Evolutionary conservation across 2,113 vertebrate species (phyloP).

Genomic region (Halichoeres trimaculatus): DNA sequence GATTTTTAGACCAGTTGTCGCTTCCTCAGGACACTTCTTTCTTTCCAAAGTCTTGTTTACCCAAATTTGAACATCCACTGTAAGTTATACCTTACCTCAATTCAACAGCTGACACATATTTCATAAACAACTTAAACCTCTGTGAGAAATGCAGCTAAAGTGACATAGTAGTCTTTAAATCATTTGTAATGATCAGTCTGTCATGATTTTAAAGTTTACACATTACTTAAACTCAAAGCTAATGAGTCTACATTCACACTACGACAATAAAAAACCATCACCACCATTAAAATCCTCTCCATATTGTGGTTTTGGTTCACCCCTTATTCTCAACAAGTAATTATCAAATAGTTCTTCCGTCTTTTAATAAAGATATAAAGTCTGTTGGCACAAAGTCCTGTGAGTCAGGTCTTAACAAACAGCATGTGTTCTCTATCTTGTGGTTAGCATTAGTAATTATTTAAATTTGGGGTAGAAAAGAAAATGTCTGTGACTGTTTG

Average conservation of each 20-base stretch:
- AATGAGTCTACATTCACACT: slow-evolving; percentile 15
- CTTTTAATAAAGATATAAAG: slow-evolving; percentile 43
- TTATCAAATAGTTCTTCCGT: slow-evolving; percentile 34
- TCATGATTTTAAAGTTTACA: slow-evolving; percentile 28
- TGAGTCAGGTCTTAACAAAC: slow-evolving; percentile 52
- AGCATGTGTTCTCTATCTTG: slow-evolving; percentile 55
- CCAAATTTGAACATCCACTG: too few species aligned
- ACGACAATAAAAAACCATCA: slow-evolving; percentile 5
- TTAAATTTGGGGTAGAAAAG: slow-evolving; percentile 32
- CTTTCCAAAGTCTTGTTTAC: too few species aligned
- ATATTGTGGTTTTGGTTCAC: slow-evolving; percentile 1
- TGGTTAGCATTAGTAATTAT: slow-evolving; percentile 61
- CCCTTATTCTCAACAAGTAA: slow-evolving; percentile 42
- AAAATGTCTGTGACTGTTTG: slow-evolving; percentile 47
- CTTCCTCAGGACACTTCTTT: too few species aligned
- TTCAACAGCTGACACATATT: background rate
- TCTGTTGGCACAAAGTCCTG: slow-evolving; percentile 19
- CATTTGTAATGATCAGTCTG: slow-evolving; percentile 3
- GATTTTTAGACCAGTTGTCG: too few species aligned
- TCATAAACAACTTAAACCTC: slow-evolving; percentile 28
- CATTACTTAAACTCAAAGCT: background rate
- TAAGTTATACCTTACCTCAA: too few species aligned
- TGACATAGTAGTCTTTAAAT: slow-evolving; percentile 8
- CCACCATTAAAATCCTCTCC: slow-evolving; percentile 1
- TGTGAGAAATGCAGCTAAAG: slow-evolving; percentile 4